phyloP scores from a whole-genome alignment of 1,140 invertebrate species.

The Prorops nasuta region DNA sequence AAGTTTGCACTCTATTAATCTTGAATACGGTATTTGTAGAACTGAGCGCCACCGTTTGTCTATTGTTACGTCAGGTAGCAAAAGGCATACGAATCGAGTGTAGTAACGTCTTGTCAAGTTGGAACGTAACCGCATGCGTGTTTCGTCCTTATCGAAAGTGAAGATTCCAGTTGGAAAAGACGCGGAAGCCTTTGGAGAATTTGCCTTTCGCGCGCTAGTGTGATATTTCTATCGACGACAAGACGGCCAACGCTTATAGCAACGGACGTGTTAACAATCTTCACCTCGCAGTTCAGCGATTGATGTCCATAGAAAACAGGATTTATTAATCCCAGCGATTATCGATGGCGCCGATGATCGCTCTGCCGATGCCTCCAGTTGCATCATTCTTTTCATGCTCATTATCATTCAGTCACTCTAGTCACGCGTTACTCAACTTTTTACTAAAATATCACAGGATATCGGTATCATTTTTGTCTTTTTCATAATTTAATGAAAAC shows the following conservation, averaged over 20 bases:
- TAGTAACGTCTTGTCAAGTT: too few species aligned
- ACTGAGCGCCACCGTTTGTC: too few species aligned
- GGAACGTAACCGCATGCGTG: too few species aligned
- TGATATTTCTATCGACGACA: conserved; percentile 40
- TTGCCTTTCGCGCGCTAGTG: conserved; percentile 21
- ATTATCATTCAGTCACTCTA: conserved; percentile 1
- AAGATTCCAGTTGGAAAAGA: too few species aligned
- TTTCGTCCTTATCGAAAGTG: too few species aligned
- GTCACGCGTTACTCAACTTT: conserved; percentile 1
- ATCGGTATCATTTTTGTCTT: too few species aligned
- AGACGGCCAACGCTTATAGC: conserved; percentile 9
- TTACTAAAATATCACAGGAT: too few species aligned
- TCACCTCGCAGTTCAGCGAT: conserved; percentile 29
- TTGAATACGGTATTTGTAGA: too few species aligned
- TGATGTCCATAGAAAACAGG: conserved; percentile 38
- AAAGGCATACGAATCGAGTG: too few species aligned
- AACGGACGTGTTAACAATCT: conserved; percentile 37
- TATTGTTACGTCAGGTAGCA: too few species aligned
- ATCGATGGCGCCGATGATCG: conserved; percentile 24
- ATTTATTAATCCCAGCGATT: conserved; percentile 40
- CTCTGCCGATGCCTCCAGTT: conserved; percentile 26
- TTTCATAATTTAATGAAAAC: too few species aligned
- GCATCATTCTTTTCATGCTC: background rate
- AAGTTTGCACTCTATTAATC: too few species aligned
- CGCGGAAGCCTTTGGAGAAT: background rate